These are phyloP conservation scores for Ia io DNA, from an alignment of 2,113 vertebrate species.

Conservation along the genomic window DNA sequence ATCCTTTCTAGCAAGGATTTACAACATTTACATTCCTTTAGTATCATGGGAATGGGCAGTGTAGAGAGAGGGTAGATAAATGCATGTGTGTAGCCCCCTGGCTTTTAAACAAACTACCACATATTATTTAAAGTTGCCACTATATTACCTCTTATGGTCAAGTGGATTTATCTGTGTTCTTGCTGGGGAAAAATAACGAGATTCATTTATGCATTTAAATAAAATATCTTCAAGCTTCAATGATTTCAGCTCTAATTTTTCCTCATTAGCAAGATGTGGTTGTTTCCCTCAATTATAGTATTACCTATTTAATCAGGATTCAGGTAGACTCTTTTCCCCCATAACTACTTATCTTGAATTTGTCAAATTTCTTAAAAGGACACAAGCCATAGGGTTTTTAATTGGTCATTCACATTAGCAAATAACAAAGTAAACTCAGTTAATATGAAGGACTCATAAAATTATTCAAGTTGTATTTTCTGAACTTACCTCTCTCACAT, in stretches of 20 bases:
- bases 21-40: not conserved
- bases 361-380: not conserved
- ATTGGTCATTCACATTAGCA: not conserved
- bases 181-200: not conserved
- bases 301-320: conserved; percentile 10
- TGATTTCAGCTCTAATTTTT: not conserved
- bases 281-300: not conserved
- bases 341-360: not conserved
- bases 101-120: not conserved
- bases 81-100: not conserved
- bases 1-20: not conserved
- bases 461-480: not conserved
- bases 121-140: not conserved
- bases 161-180: not conserved
- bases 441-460: not conserved
- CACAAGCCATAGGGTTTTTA: not conserved
- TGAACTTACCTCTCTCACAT: not conserved
- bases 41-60: not conserved
- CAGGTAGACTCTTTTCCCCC: not conserved
- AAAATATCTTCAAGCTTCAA: not conserved
- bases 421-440: not conserved
- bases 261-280: not conserved
- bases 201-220: not conserved
- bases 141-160: not conserved
- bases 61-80: not conserved